Evolutionary conservation across 2,888 invertebrate species (phyloP).

Genomic region (Phorcus lineatus): DNA sequence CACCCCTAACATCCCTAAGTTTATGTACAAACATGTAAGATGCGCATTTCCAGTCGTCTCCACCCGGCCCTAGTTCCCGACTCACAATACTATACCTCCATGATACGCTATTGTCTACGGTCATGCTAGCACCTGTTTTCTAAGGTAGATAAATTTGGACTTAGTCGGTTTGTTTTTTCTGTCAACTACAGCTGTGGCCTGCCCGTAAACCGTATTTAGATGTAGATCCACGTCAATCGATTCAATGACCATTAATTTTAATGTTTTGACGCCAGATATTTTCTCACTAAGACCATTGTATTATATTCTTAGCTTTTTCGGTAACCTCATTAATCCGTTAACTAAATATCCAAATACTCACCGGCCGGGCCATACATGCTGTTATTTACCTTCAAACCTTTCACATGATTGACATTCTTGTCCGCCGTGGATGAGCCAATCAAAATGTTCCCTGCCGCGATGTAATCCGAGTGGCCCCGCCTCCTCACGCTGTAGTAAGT

Average conservation of each 20-base stretch:
- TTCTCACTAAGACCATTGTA: neutral
- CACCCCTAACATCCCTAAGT: no score
- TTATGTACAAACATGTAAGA: no score
- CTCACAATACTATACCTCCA: neutral
- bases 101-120: neutral
- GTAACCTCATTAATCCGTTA: constrained; percentile 1
- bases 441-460: neutral
- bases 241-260: constrained; percentile 2
- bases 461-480: neutral
- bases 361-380: neutral
- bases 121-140: neutral
- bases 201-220: neutral
- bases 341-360: constrained; percentile 6
- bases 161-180: neutral
- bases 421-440: neutral
- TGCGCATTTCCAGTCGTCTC: neutral
- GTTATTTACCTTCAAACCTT: neutral
- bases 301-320: constrained; percentile 8
- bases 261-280: constrained; percentile 2
- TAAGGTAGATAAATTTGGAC: neutral
- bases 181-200: neutral
- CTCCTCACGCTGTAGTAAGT: constrained; percentile 5
- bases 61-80: neutral
- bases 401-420: neutral
- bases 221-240: neutral